Percentiles rank a stretch among this genome's conserved stretches.
phyloP scores from a whole-genome alignment of 1,140 invertebrate genomes.

The Meloidogyne hapla region DNA sequence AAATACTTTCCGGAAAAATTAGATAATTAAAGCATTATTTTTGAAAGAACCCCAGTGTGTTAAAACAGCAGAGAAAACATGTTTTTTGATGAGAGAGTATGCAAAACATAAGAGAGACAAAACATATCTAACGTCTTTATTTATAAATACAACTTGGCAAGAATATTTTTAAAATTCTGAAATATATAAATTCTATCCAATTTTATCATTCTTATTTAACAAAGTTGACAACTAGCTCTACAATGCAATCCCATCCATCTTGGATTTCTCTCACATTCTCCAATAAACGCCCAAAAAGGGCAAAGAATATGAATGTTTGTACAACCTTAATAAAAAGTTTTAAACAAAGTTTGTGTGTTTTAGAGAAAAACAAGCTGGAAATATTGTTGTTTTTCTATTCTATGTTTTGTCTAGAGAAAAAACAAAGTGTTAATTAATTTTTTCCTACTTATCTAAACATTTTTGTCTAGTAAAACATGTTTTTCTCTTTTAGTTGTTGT shows the following conservation, averaged over 20 bases:
- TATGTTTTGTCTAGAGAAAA: neutral
- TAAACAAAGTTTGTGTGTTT: neutral
- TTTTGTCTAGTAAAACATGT: no score
- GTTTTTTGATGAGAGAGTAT: no score
- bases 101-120: no score
- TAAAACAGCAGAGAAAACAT: no score
- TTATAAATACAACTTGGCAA: no score
- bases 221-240: conserved; percentile 44
- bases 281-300: conserved; percentile 54
- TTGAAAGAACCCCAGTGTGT: no score
- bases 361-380: neutral
- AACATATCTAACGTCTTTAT: no score
- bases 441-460: no score
- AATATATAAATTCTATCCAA: neutral
- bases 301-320: conserved; percentile 43
- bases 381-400: conserved; percentile 4
- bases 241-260: conserved; percentile 48
- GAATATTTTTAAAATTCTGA: neutral
- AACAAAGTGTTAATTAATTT: no score
- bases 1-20: no score
- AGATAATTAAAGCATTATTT: no score
- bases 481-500: no score
- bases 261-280: conserved; percentile 46
- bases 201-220: conserved; percentile 25
- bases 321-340: conserved; percentile 17